Evolutionary conservation across 2,797 vertebrate species (phyloP).

Genomic region (Garrulus glandarius): DNA sequence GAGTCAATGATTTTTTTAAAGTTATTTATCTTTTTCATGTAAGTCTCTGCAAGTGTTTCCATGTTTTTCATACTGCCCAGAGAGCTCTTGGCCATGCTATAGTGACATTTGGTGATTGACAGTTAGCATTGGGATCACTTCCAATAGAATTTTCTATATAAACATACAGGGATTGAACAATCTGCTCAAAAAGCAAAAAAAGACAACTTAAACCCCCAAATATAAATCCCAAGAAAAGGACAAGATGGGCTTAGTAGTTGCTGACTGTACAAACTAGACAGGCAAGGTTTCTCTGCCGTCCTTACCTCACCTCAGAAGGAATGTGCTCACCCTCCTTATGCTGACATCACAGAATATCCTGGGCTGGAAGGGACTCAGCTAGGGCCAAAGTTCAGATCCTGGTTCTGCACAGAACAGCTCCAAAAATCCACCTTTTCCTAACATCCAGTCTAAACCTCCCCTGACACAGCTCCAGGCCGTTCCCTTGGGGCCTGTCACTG

Average conservation of each 20-base stretch:
- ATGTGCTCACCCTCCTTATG: background rate
- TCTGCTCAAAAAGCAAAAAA: background rate
- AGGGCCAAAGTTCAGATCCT: background rate
- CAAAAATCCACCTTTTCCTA: background rate
- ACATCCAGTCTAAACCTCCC: background rate
- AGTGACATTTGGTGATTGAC: background rate
- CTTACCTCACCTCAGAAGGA: background rate
- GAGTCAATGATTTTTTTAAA: background rate
- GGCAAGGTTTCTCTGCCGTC: background rate
- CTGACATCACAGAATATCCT: background rate
- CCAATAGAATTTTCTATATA: background rate
- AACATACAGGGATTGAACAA: background rate
- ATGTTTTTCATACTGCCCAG: background rate
- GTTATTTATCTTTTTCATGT: background rate
- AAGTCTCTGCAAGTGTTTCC: background rate
- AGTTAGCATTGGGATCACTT: background rate
- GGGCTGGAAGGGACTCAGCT: background rate
- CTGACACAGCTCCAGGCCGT: background rate
- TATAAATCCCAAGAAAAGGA: background rate
- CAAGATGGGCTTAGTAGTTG: background rate
- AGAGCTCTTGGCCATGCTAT: background rate
- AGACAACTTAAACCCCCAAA: rapidly evolving
- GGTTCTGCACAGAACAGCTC: background rate
- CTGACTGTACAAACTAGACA: background rate
- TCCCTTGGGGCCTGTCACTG: background rate